Base-by-base conservation (phyloP, 1,140 invertebrate species). In the Ceratoteleas bidentatus region DNA sequence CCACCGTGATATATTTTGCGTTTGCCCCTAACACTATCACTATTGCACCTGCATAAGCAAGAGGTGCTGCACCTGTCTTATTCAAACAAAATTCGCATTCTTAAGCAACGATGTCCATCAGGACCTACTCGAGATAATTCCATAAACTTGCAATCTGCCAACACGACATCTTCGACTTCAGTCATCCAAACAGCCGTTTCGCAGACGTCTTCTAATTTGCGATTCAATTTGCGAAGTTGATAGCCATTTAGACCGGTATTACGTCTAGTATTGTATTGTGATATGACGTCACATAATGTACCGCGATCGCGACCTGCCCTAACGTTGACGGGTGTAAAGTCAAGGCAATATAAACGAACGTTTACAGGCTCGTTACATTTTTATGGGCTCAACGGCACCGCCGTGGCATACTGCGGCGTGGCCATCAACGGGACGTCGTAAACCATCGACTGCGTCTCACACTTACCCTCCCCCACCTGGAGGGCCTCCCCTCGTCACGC, bases 281-380 rank as follows among this genome's bases (percentile, higher is more conserved):
- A 81, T 60, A 73, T 86, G 86, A 87, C 83, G 87, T 87, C 83
- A 88, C 85, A 76, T 75, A 70, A 85, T 84, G 84, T 81, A 85
- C 57, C 66, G 81, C 64, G 68, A 81, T 85, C 70, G 70, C 78
- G 89, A 91, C 89, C 90, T 91, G 85, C 88, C 90, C 86, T 87
- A 90, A 91, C 88, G 84, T 85, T 82, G 86, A 87, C 85, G 88
- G 84, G 88, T 81, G 87, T 89, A 90, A 90, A 89, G 88, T 85
- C 85, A 86, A 86, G 85, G 88, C 90, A 88, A 91, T 91, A 91
- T 90, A 91, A 91, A 89, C 88, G 90, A 91, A 89, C 90, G 90
- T 91, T 91, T 91, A 91, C 90, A 90, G 88, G 90, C 90, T 91
- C 90, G 90, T 91, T 91, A 91, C 90, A 91, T 91, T 91, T 91